phyloP scores from a whole-genome alignment of 2,888 invertebrate genomes.

The Vesta saturnalis region DNA sequence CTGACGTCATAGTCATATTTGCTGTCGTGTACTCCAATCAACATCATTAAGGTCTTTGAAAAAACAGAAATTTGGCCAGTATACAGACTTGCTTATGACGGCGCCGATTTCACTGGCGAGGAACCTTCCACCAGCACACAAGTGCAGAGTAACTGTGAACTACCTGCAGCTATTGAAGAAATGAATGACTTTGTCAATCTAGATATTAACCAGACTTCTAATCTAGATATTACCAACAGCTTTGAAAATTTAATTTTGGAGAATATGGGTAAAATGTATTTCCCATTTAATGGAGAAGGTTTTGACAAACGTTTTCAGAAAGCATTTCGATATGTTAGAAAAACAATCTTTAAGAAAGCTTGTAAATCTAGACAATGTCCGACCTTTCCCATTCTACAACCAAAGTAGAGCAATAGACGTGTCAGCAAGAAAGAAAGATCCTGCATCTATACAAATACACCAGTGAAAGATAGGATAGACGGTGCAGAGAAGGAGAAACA shows the following conservation, averaged over 20 bases:
- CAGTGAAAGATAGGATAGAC: background rate
- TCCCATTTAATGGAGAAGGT: background rate
- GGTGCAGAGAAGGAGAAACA: background rate
- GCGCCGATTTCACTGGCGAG: background rate
- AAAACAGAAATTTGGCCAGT: no score
- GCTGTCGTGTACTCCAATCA: slow-evolving; percentile 10
- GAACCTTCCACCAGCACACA: no score
- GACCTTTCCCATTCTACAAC: background rate
- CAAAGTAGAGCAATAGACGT: background rate
- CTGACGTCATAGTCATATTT: slow-evolving; percentile 22
- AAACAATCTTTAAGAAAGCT: background rate
- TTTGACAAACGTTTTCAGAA: background rate
- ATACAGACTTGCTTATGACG: no score
- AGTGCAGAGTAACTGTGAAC: no score
- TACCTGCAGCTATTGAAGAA: no score
- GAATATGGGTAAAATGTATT: no score
- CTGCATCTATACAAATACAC: background rate
- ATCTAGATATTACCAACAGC: background rate
- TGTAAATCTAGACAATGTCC: background rate
- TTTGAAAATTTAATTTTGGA: no score
- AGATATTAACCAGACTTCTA: no score
- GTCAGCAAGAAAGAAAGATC: background rate
- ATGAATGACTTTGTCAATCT: no score
- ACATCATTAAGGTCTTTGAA: background rate
- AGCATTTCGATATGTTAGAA: background rate